Evolutionary conservation across 2,113 vertebrate species (phyloP).

Genomic region (Bubalus kerabau): DNA sequence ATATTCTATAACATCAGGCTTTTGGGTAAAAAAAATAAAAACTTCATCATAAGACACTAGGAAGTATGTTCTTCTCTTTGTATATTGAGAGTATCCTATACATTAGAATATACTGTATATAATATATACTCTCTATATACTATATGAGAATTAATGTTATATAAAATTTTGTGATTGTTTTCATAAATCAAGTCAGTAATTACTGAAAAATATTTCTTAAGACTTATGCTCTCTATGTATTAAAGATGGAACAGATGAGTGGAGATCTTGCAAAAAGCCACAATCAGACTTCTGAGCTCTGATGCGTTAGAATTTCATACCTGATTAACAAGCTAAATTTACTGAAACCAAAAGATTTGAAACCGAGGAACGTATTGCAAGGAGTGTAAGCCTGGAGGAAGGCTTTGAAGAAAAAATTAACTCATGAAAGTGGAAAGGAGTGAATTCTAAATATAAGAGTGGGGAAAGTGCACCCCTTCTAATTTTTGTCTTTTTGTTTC

Average conservation of each 20-base stretch:
- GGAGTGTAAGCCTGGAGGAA: not conserved
- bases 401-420: not conserved
- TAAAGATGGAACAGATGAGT: not conserved
- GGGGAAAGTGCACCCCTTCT: accelerated
- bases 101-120: not conserved
- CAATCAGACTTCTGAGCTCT: not conserved
- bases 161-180: not conserved
- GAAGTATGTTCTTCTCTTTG: not conserved
- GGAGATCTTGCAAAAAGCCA: not conserved
- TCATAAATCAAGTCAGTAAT: not conserved
- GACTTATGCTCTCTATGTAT: not conserved
- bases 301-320: not conserved
- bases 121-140: not conserved
- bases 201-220: not conserved
- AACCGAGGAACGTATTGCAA: not conserved
- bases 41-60: not conserved
- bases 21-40: not conserved
- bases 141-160: not conserved
- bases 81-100: not conserved
- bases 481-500: not conserved
- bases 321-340: not conserved
- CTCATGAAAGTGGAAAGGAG: not conserved
- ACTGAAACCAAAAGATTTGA: not conserved
- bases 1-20: not conserved
- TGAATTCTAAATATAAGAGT: not conserved